Evolutionary conservation across 2,888 invertebrate species (phyloP).

Genomic region (Caenorhabditis wallacei): DNA sequence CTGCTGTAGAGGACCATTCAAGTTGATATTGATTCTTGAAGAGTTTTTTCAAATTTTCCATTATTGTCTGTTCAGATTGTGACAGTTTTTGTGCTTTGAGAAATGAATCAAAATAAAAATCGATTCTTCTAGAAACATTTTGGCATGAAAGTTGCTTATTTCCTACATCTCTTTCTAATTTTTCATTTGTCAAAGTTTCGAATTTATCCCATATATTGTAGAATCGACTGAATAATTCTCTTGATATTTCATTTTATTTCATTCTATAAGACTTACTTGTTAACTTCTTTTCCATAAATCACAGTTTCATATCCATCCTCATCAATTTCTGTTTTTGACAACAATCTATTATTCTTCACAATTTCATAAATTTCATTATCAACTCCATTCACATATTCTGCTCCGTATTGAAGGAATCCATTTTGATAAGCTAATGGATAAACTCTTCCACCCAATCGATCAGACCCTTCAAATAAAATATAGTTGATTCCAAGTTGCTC

Average conservation of each 20-base stretch:
- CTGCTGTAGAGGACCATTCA: constrained; percentile 75
- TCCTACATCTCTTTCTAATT: constrained; percentile 25
- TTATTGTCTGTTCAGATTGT: background rate
- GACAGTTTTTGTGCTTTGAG: background rate
- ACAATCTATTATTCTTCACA: constrained; percentile 56
- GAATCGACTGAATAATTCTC: constrained; percentile 19
- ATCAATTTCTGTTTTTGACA: constrained; percentile 5
- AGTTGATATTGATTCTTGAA: constrained; percentile 44
- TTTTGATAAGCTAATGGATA: constrained; percentile 72
- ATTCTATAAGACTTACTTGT: constrained; percentile 12
- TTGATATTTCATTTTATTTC: background rate
- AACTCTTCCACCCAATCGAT: constrained; percentile 77
- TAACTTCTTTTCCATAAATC: constrained; percentile 55
- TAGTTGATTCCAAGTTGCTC: constrained; percentile 54
- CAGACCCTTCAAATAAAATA: constrained; percentile 73
- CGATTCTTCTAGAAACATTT: constrained; percentile 27
- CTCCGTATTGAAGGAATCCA: constrained; percentile 79
- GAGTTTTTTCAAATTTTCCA: constrained; percentile 20
- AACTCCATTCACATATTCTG: constrained; percentile 79
- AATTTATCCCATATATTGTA: constrained; percentile 28
- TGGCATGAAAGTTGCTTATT: background rate
- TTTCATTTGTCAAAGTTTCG: constrained; percentile 1
- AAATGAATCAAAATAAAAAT: constrained; percentile 15
- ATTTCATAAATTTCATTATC: constrained; percentile 77
- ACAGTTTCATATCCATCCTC: constrained; percentile 38